Percentiles rank a stretch among this genome's conserved stretches.
Conservation (phyloP, 23 tunicate species). For the Corella eumyota region DNA sequence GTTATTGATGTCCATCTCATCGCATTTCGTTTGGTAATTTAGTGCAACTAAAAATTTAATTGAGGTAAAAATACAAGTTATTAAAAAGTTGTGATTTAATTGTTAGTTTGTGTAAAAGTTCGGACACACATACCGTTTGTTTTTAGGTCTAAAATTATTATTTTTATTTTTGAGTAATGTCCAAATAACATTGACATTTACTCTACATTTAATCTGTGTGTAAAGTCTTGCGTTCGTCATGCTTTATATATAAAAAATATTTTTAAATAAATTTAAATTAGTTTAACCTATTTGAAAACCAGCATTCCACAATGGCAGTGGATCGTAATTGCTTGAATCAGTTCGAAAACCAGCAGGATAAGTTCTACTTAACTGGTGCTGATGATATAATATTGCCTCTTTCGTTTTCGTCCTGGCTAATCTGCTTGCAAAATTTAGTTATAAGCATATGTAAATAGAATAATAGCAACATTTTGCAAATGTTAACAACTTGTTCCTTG, state of each 20-base stretch:
- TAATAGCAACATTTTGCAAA: too few species aligned
- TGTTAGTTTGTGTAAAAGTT: too few species aligned
- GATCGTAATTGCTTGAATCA: slow-evolving; percentile 89
- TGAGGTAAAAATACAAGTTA: background rate
- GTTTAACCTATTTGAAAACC: slow-evolving; percentile 84
- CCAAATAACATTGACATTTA: too few species aligned
- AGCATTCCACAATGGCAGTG: slow-evolving; percentile 86
- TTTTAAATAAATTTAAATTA: background rate
- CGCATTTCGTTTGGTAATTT: slow-evolving; percentile 81
- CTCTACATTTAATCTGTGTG: too few species aligned
- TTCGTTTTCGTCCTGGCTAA: slow-evolving; percentile 22
- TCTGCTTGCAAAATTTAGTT: slow-evolving; percentile 9
- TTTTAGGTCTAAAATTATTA: too few species aligned
- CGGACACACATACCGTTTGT: too few species aligned
- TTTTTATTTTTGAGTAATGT: too few species aligned
- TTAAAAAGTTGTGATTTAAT: background rate
- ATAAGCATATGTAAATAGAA: background rate
- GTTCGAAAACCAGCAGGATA: slow-evolving; percentile 79
- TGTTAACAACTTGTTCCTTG: too few species aligned
- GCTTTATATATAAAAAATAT: background rate
- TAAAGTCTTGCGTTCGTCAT: background rate
- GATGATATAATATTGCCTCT: slow-evolving; percentile 54
- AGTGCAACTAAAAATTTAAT: slow-evolving; percentile 46
- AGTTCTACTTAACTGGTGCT: slow-evolving; percentile 45
- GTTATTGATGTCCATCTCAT: slow-evolving; percentile 56